Conservation (phyloP, 1,140 invertebrate species). For the Oreohelix idahoensis region DNA sequence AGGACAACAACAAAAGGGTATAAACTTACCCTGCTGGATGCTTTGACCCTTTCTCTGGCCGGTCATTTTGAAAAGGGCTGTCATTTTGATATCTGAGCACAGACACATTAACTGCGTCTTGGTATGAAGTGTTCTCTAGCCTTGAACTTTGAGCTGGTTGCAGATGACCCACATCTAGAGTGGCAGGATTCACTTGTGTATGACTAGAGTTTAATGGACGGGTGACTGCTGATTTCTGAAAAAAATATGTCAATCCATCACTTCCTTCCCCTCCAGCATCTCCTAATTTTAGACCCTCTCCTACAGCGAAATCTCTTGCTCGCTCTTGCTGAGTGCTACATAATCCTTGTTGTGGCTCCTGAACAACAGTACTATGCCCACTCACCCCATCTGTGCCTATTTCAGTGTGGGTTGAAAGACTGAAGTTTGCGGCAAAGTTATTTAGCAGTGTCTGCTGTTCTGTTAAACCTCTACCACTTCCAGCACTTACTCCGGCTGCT, state of each 20-base stretch:
- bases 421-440: constrained; percentile 36
- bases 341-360: not conserved
- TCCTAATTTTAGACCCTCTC: not conserved
- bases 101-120: not conserved
- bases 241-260: not conserved
- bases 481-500: not conserved
- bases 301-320: not conserved
- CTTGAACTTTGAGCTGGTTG: not conserved
- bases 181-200: not conserved
- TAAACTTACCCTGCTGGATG: constrained; percentile 46
- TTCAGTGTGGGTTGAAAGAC: constrained; percentile 7
- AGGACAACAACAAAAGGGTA: not conserved
- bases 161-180: not conserved
- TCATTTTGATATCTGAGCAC: constrained; percentile 59
- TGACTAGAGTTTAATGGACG: not conserved
- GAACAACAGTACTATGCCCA: constrained; percentile 1
- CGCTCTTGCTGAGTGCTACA: not conserved
- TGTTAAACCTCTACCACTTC: not conserved
- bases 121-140: not conserved
- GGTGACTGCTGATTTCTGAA: not conserved
- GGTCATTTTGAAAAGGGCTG: constrained; percentile 53
- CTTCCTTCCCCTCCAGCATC: not conserved
- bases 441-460: constrained; percentile 20
- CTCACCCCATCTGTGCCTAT: constrained; percentile 23
- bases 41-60: constrained; percentile 29